Evolutionary conservation across 64 coral and sea anemone species (phyloP).

Genomic region (Anthopleura sola): DNA sequence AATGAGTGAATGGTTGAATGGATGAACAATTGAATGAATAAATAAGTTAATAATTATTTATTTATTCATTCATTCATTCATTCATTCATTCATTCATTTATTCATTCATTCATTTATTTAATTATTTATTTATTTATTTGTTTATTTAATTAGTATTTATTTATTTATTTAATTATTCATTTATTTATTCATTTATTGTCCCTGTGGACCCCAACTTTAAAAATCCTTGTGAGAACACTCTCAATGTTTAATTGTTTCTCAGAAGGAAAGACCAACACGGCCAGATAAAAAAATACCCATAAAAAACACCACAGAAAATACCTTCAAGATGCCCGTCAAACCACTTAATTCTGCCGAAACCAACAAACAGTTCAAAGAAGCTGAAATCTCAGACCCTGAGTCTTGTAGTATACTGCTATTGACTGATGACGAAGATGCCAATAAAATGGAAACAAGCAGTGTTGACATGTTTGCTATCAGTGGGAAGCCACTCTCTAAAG

Average conservation of each 20-base stretch:
- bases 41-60: too few relatives aligned
- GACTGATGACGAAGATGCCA: constrained; percentile 3
- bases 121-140: too few relatives aligned
- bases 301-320: neutral
- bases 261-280: neutral
- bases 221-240: too few relatives aligned
- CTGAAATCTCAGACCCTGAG: neutral
- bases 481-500: neutral
- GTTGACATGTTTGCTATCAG: constrained; percentile 14
- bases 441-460: neutral
- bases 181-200: too few relatives aligned
- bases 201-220: too few relatives aligned
- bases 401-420: constrained; percentile 3
- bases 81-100: too few relatives aligned
- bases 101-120: too few relatives aligned
- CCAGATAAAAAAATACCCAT: neutral
- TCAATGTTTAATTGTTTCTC: neutral
- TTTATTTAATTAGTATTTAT: too few relatives aligned
- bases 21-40: too few relatives aligned
- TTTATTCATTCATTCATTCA: too few relatives aligned
- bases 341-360: neutral
- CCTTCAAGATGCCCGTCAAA: neutral
- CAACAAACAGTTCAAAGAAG: neutral
- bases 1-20: too few relatives aligned
- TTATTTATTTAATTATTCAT: too few relatives aligned